Conservation (phyloP, 92 coral and sea anemone species). For the Diadumene lineata region DNA sequence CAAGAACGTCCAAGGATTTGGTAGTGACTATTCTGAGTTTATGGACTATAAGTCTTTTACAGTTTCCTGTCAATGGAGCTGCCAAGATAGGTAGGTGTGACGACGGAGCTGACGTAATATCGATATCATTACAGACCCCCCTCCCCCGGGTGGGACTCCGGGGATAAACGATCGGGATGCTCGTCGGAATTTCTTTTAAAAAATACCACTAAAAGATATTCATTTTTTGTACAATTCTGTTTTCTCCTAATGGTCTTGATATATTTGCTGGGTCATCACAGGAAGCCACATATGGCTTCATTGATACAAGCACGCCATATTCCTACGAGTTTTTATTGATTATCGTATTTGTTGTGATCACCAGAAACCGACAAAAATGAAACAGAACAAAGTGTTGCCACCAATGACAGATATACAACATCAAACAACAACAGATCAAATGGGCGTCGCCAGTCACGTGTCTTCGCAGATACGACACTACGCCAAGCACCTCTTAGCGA, state of each 20-base stretch:
- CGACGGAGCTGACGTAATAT: too few relatives aligned
- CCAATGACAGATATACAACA: not conserved
- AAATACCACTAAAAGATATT: too few relatives aligned
- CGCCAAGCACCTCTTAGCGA: slow-evolving; percentile 48
- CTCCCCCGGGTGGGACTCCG: too few relatives aligned
- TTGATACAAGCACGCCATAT: too few relatives aligned
- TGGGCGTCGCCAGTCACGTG: slow-evolving; percentile 32
- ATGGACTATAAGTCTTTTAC: slow-evolving; percentile 96
- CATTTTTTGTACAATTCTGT: too few relatives aligned
- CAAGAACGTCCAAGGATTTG: slow-evolving; percentile 58
- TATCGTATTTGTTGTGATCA: not conserved
- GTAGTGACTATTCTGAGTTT: slow-evolving; percentile 69
- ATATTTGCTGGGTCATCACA: too few relatives aligned
- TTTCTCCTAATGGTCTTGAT: too few relatives aligned
- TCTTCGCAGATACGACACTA: slow-evolving; percentile 23
- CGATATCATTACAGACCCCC: too few relatives aligned
- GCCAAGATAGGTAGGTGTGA: slow-evolving; percentile 74
- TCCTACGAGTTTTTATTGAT: too few relatives aligned
- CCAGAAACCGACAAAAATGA: slow-evolving; percentile 7
- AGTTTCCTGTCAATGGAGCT: slow-evolving; percentile 91
- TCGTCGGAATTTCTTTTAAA: too few relatives aligned
- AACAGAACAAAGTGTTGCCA: not conserved
- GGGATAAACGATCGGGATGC: too few relatives aligned
- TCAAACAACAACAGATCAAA: slow-evolving; percentile 25
- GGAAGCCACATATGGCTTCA: too few relatives aligned